These are phyloP conservation scores for Hecatera dysodea DNA, from an alignment of 2,888 invertebrate genomes.

Conservation along the genomic window DNA sequence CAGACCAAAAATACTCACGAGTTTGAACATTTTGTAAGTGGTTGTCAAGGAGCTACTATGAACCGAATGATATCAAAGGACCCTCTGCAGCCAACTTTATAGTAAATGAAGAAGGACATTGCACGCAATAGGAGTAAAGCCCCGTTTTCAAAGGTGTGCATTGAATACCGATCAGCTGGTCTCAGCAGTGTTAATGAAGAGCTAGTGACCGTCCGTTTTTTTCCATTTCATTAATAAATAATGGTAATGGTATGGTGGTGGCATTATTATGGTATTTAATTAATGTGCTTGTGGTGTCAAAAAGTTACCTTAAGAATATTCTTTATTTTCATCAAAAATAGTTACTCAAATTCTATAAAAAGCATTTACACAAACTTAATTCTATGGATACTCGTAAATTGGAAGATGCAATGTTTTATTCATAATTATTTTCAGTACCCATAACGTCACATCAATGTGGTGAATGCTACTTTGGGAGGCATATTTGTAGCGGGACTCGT, in stretches of 20 bases:
- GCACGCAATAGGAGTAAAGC: conserved; percentile 56
- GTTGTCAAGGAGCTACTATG: conserved; percentile 64
- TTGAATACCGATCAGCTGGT: conserved; percentile 52
- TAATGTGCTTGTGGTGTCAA: no score
- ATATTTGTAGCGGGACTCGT: no score
- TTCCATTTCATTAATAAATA: conserved; percentile 24
- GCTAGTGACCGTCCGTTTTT: conserved; percentile 12
- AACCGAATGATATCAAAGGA: conserved; percentile 73
- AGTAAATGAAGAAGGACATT: conserved; percentile 75
- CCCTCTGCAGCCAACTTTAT: conserved; percentile 69
- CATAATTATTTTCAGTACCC: no score
- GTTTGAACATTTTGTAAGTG: conserved; percentile 76
- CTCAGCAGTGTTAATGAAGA: conserved; percentile 33
- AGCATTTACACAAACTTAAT: no score
- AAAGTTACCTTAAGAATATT: no score
- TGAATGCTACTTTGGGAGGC: no score
- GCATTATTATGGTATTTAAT: no score
- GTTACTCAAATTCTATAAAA: no score
- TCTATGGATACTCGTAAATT: no score
- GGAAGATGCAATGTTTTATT: no score
- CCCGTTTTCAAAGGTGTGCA: conserved; percentile 13
- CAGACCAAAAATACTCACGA: conserved; percentile 35
- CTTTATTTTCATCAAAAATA: no score
- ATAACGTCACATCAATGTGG: no score
- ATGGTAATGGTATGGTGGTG: background rate